phyloP scores from a whole-genome alignment of 2,113 vertebrate species.

The Leuciscus idus region DNA sequence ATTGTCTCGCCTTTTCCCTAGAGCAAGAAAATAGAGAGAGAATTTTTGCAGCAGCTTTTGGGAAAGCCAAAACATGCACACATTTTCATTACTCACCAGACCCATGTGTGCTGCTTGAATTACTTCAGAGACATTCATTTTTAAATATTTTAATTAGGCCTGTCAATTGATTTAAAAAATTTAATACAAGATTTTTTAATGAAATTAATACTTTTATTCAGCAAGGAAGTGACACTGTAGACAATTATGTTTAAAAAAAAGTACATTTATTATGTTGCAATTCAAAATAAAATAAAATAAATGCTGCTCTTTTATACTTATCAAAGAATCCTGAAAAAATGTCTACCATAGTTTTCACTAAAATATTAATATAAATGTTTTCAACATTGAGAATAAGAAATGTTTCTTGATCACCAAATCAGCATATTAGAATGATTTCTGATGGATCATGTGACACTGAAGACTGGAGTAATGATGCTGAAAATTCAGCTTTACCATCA shows the following conservation, averaged over 20 bases:
- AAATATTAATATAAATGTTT: background rate
- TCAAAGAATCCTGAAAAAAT: too few relatives aligned
- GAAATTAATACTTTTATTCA: background rate
- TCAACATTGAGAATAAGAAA: background rate
- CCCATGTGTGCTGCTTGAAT: background rate
- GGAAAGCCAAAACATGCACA: constrained; percentile 22
- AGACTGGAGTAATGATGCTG: background rate
- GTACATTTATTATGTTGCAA: too few relatives aligned
- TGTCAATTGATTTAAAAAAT: background rate
- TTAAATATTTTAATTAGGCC: background rate
- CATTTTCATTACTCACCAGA: constrained; percentile 23
- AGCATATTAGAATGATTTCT: background rate
- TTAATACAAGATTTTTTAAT: background rate
- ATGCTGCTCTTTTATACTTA: too few relatives aligned
- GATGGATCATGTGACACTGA: background rate
- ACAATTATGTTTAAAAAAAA: too few relatives aligned
- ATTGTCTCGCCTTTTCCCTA: constrained; percentile 35
- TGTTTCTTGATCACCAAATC: background rate
- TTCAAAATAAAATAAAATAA: too few relatives aligned
- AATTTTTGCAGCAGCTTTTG: constrained; percentile 18
- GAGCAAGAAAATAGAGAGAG: constrained; percentile 22
- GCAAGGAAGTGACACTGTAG: too few relatives aligned
- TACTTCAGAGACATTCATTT: background rate
- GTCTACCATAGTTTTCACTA: background rate
- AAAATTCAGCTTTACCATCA: background rate